Evolutionary conservation across 2,797 vertebrate species (phyloP), one percentile per base, ranked within the genome.

Genomic region (Bufotes viridis): DNA sequence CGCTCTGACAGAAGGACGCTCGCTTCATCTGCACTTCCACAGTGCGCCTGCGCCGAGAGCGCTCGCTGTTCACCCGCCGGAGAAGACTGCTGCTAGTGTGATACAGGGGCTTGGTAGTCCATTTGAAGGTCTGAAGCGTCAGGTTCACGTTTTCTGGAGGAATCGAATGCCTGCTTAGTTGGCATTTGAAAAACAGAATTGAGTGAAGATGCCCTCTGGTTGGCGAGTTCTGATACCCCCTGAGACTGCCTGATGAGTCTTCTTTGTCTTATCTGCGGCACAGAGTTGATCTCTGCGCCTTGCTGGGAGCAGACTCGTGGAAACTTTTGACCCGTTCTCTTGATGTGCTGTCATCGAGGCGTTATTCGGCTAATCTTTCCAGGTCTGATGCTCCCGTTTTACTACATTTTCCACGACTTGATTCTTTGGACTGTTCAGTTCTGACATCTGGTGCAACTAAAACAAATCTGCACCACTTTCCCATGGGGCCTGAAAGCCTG

Each of bases 401-500:
- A 70, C 65, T 72, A 58, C 18, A 75, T 61, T 81, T 81, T 53
- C 15, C 26, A 42, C 63, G 14, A 82, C 12, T 7, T 51, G 78
- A 24, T n/a, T 18, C 51, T 82, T 34, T 75, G 18, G 78, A 74
- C 86, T 53, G 29, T 78, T 26, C 57, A 3, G 14, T 58, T 34
- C 57, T 82, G 70, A 82, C 87, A 83, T 87, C 81, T 87, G 87
- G 61, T 83, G 58, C 26, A 78, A 76, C n/a, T 67, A 29, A 82
- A 60, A 74, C 53, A 60, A 67, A 57, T 63, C 57, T 10, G 2
- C 58, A 15, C 83, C 81, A 78, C 86, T 78, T 83, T 83, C 87
- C 61, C 87, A 11, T 5, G 70, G 61, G 87, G n/a, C 0, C 14
- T 13, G 58, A 57, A 42, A 63, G 53, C 61, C 61, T 78, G 72